A percentile compares a stretch with the other conserved stretches of the same genome.
These are phyloP conservation scores for Darevskia mixta DNA, from an alignment of 2,797 vertebrate species.

Conservation along the genomic window DNA sequence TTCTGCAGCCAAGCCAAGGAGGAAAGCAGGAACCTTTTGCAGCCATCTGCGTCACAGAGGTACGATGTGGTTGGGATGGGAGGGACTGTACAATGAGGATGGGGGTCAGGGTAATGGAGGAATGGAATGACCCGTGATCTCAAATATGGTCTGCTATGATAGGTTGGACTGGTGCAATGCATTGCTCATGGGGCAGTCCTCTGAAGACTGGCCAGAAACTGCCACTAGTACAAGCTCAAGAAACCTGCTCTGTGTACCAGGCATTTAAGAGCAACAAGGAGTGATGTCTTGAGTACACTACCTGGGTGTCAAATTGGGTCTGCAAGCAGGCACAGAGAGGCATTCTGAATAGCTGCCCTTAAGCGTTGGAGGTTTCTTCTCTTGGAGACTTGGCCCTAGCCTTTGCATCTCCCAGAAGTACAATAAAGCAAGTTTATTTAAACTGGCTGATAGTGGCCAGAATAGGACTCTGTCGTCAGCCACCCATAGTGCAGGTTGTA, in stretches of 20 bases:
- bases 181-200: background rate
- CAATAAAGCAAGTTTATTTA: background rate
- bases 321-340: too few species aligned
- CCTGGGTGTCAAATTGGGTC: too few species aligned
- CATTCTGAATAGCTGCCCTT: too few species aligned
- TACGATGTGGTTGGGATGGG: background rate
- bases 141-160: background rate
- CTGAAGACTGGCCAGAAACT: background rate
- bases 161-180: background rate
- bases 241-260: background rate
- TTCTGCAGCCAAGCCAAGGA: conserved; percentile 3
- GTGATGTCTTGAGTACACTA: too few species aligned
- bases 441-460: background rate
- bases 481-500: background rate
- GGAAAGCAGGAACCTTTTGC: background rate
- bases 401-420: background rate
- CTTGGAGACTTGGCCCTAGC: background rate
- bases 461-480: too few species aligned
- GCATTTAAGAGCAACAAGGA: background rate
- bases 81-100: too few species aligned
- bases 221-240: background rate
- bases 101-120: background rate
- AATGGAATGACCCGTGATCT: too few species aligned
- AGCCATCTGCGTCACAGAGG: conserved; percentile 3
- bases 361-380: too few species aligned